Conservation (phyloP, 2,888 invertebrate genomes). For the Rhaphigaster nebulosa region DNA sequence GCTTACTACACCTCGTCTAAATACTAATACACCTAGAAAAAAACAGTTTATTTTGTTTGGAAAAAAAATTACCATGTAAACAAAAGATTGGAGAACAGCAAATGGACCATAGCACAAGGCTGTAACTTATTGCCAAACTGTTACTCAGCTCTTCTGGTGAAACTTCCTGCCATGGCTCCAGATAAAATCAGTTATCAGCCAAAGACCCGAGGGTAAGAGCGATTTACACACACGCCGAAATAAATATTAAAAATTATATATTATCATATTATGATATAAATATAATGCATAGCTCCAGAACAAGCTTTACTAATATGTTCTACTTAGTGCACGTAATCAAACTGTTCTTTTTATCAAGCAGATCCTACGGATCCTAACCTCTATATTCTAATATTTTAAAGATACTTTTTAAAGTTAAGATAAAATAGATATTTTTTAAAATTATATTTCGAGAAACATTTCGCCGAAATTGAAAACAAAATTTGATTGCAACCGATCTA, state of each 20-base stretch:
- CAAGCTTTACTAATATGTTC: neutral
- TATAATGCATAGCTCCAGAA: neutral
- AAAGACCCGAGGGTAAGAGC: neutral
- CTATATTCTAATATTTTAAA: no score
- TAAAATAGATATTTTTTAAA: no score
- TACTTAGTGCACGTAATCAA: neutral
- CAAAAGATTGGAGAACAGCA: neutral
- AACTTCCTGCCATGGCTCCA: slow-evolving; percentile 1
- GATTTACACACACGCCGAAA: neutral
- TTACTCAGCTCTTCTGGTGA: neutral
- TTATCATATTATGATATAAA: neutral
- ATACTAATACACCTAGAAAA: neutral
- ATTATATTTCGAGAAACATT: no score
- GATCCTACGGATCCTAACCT: no score
- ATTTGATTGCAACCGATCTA: no score
- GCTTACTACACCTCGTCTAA: no score
- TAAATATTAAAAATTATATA: neutral
- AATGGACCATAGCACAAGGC: slow-evolving; percentile 5
- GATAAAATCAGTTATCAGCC: slow-evolving; percentile 16
- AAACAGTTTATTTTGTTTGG: neutral
- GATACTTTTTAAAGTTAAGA: no score
- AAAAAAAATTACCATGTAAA: neutral
- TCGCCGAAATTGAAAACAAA: no score
- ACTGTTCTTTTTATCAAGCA: no score
- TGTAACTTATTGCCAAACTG: neutral